These are phyloP conservation scores for Furcifer pardalis DNA, from an alignment of 2,797 vertebrate species.

Conservation along the genomic window DNA sequence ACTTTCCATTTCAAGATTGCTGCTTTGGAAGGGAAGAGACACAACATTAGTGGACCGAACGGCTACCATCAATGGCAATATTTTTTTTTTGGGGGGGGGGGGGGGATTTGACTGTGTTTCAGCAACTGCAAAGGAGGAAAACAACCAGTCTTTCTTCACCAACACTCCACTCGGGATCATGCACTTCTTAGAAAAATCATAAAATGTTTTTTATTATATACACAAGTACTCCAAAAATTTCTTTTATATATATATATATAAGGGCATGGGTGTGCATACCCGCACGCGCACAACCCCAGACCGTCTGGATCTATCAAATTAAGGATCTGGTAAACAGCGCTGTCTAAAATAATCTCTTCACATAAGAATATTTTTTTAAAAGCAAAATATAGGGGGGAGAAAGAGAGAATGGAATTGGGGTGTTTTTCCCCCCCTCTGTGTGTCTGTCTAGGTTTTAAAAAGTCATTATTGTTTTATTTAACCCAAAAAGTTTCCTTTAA, in stretches of 20 bases:
- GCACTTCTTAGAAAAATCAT: slow-evolving; percentile 83
- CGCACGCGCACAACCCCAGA: background rate
- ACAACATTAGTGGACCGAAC: background rate
- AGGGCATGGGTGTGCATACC: background rate
- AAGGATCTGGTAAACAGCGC: slow-evolving; percentile 91
- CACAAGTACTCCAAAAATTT: slow-evolving; percentile 87
- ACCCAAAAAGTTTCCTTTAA: slow-evolving; percentile 75
- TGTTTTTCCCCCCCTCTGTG: background rate
- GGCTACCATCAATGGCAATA: background rate
- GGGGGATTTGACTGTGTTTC: too few species aligned
- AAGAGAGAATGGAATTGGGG: background rate
- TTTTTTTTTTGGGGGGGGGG: background rate
- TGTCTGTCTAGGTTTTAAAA: background rate
- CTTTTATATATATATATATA: slow-evolving; percentile 25
- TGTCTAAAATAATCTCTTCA: slow-evolving; percentile 94
- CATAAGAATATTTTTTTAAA: slow-evolving; percentile 94
- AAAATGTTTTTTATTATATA: slow-evolving; percentile 90
- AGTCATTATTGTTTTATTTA: background rate
- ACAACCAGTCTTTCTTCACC: slow-evolving; percentile 44
- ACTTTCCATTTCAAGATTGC: background rate
- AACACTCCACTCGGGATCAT: slow-evolving; percentile 63
- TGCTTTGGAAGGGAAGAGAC: background rate
- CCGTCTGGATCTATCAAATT: slow-evolving; percentile 85
- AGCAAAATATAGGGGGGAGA: slow-evolving; percentile 82
- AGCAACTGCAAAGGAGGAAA: background rate